Conservation (phyloP, 2,888 invertebrate species). For the Dysmachus trigonus region DNA sequence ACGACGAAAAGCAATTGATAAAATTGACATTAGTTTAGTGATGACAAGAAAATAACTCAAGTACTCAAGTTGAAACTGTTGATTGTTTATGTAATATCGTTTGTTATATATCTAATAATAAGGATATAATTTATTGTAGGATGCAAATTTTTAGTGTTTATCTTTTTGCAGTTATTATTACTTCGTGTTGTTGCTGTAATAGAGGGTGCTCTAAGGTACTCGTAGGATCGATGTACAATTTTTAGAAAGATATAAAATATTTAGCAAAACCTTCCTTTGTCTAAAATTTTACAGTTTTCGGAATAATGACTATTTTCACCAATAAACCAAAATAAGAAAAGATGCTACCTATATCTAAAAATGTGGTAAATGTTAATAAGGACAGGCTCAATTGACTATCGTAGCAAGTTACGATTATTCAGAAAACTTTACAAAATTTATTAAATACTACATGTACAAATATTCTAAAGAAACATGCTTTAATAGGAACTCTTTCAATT, state of each 20-base stretch:
- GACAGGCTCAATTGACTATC: too few relatives aligned
- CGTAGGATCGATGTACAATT: background rate
- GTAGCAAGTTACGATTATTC: too few relatives aligned
- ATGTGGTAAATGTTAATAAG: too few relatives aligned
- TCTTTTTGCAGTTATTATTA: background rate
- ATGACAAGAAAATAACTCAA: conserved; percentile 13
- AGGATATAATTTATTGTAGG: background rate
- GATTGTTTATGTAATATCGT: conserved; percentile 21
- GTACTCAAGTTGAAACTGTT: conserved; percentile 20
- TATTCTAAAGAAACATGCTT: too few relatives aligned
- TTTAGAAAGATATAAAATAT: background rate
- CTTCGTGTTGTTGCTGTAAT: background rate
- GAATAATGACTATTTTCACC: too few relatives aligned
- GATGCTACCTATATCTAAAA: too few relatives aligned
- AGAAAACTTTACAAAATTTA: too few relatives aligned
- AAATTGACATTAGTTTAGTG: conserved; percentile 23
- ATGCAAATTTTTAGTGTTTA: background rate
- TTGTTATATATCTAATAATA: conserved; percentile 18
- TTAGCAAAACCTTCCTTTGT: too few relatives aligned
- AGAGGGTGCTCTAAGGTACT: background rate
- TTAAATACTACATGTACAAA: too few relatives aligned
- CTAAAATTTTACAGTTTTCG: too few relatives aligned
- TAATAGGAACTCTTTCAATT: too few relatives aligned
- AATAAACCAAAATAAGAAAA: too few relatives aligned
- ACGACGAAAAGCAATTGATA: conserved; percentile 22